Base-by-base conservation (phyloP, 2,113 vertebrate species). In the Scomber japonicus region DNA sequence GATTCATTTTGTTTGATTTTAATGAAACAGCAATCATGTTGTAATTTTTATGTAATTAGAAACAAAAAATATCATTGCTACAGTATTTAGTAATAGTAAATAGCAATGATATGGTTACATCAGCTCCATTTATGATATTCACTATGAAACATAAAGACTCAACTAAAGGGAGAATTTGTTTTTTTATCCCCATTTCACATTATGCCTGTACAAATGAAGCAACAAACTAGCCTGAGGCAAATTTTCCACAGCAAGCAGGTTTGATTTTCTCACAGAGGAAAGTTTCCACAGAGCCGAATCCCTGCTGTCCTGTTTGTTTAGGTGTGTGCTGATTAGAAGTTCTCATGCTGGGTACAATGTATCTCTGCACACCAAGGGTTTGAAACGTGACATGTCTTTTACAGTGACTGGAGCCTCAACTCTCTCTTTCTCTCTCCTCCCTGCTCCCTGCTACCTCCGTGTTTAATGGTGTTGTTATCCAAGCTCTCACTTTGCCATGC, bases 301-400 rank as follows among this genome's bases (percentile, higher is more conserved):
- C 92, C 91, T 72, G 89, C 88, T 83, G 91, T 93, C 89, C 88
- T 95, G 94, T 95, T 95, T 95, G 92, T 94, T 95, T 94, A 95
- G 94, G 94, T 95, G 95, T 93, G 78, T 75, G 82, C 93, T 94
- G 94, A 95, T 95, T 95, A 95, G 93, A 94, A 93, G 93, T 94
- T 95, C 94, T 87, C 95, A 95, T 82, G 93, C 93, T 93, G 93
- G 81, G 92, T 85, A 86, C 89, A 65, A 87, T 86, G 88, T 90
- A 85, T 89, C 83, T 91, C 70, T 31, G 77, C 86, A 71, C 87
- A 83, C 89, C 77, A 4, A 86, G 89, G 88, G 88, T 89, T 82
- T 86, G 80, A 90, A 93, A 94, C 78, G 87, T 89, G 93, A 94
- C 92, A 88, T 82, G 87, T 91, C 90, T 91, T 89, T 83, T 91